These are phyloP conservation scores for Leptatherina wallacei DNA, from an alignment of 2,797 vertebrate species.

Conservation along the genomic window DNA sequence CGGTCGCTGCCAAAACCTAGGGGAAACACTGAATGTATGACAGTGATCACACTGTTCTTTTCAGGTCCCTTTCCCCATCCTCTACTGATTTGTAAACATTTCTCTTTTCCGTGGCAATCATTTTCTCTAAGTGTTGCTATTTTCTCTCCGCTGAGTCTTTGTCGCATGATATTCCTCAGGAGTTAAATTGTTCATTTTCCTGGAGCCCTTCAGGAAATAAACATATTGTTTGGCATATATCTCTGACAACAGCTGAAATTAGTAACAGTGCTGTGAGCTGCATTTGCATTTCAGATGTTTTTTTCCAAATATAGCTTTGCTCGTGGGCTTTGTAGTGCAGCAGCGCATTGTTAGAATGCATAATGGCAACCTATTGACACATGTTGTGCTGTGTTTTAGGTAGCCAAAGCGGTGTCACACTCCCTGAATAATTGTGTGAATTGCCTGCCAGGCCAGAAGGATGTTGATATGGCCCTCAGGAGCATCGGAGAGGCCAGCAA, in stretches of 20 bases:
- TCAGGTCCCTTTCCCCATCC: constrained; percentile 21
- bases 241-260: constrained; percentile 80
- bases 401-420: constrained; percentile 98
- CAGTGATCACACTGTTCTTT: constrained; percentile 32
- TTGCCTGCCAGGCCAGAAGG: constrained; percentile 97
- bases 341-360: constrained; percentile 59
- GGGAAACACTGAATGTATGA: neutral
- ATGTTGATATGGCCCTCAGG: constrained; percentile 97
- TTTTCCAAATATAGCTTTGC: constrained; percentile 33
- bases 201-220: constrained; percentile 68
- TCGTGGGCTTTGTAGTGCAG: constrained; percentile 43
- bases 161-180: constrained; percentile 53
- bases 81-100: constrained; percentile 62
- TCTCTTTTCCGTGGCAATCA: constrained; percentile 64
- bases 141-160: constrained; percentile 60
- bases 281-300: constrained; percentile 77
- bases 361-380: constrained; percentile 54
- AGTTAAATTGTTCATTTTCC: constrained; percentile 71
- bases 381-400: constrained; percentile 79
- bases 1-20: too few species aligned
- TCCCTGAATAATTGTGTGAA: constrained; percentile 99
- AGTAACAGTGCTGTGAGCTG: constrained; percentile 65
- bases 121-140: constrained; percentile 66
- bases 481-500: constrained; percentile 99
- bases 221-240: constrained; percentile 79